Conservation (phyloP, 1,140 invertebrate genomes). For the Macrotrachela quadricornifera region DNA sequence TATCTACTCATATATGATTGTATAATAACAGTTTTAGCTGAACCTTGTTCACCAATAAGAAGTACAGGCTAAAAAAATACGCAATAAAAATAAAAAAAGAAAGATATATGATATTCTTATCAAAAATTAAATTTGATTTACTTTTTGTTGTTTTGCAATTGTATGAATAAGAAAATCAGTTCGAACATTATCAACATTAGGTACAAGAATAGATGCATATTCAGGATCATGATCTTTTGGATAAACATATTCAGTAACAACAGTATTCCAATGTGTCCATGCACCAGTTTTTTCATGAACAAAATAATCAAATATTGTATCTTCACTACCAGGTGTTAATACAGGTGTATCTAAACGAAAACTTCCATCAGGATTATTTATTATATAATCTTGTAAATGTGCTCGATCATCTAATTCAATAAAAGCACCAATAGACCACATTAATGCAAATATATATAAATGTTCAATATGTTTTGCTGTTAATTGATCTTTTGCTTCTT, state of each 20-base stretch:
- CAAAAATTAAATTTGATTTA: too few species aligned
- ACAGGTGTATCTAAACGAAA: constrained; percentile 45
- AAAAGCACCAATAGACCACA: constrained; percentile 56
- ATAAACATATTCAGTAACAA: constrained; percentile 59
- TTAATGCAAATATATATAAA: constrained; percentile 25
- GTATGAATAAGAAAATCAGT: constrained; percentile 69
- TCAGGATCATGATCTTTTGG: constrained; percentile 66
- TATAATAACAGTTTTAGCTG: constrained; percentile 86
- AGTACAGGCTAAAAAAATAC: constrained; percentile 36
- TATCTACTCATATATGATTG: constrained; percentile 76
- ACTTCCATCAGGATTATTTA: constrained; percentile 36
- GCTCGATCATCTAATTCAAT: constrained; percentile 58
- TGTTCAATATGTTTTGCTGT: constrained; percentile 14
- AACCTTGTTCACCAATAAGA: constrained; percentile 76
- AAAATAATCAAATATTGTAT: constrained; percentile 65
- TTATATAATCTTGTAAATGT: constrained; percentile 55
- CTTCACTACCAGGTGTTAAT: constrained; percentile 37
- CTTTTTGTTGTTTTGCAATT: constrained; percentile 61
- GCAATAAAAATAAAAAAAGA: too few species aligned
- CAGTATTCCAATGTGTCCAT: constrained; percentile 67
- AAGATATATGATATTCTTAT: too few species aligned
- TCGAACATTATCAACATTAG: constrained; percentile 75
- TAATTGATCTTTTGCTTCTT: constrained; percentile 21
- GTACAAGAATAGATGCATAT: constrained; percentile 68
- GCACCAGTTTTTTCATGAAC: constrained; percentile 52